phyloP scores from a whole-genome alignment of 2,888 invertebrate genomes.

The Esperia sulphurella region DNA sequence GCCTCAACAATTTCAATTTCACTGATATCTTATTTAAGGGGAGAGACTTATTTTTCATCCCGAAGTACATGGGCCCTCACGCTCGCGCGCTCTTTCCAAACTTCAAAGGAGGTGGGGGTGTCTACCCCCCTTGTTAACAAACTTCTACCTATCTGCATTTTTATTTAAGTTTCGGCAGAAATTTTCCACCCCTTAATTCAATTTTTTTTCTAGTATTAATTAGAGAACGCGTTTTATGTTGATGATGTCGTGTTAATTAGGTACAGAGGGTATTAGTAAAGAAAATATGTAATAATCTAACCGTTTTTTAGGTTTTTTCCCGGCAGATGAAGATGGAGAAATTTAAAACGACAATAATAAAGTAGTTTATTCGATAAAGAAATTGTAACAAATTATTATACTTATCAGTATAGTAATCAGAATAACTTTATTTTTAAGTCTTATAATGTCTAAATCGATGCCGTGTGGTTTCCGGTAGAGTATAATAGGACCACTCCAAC shows the following conservation, averaged over 20 bases:
- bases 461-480: too few species aligned
- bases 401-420: neutral
- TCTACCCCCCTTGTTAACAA: conserved; percentile 48
- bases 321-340: too few species aligned
- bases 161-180: conserved; percentile 74
- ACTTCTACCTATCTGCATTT: conserved; percentile 62
- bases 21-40: conserved; percentile 45
- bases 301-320: too few species aligned
- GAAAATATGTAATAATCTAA: too few species aligned
- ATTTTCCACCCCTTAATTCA: conserved; percentile 63
- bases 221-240: conserved; percentile 42
- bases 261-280: conserved; percentile 27
- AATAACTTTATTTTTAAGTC: too few species aligned
- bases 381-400: too few species aligned
- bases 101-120: conserved; percentile 55
- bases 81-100: conserved; percentile 30
- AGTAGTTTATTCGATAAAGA: too few species aligned
- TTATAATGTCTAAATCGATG: too few species aligned
- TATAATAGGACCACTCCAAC: too few species aligned
- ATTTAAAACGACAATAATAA: too few species aligned
- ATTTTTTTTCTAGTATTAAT: conserved; percentile 54
- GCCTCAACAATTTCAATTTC: conserved; percentile 46
- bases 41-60: conserved; percentile 47
- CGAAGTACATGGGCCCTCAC: conserved; percentile 38
- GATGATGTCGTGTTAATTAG: conserved; percentile 43